phyloP scores from a whole-genome alignment of 2,113 vertebrate species.

The Cynoglossus semilaevis region DNA sequence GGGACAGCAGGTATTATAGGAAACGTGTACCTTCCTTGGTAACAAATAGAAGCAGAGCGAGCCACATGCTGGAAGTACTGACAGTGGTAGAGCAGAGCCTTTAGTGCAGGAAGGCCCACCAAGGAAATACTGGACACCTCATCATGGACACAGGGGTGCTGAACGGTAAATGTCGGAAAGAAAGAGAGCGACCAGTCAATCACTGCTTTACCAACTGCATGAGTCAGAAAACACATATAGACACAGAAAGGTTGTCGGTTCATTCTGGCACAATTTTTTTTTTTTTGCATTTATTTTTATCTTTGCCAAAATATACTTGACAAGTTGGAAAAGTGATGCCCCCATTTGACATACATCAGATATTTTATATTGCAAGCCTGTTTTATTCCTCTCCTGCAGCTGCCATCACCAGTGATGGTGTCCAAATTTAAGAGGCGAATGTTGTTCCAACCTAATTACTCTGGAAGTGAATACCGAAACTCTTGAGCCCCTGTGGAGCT shows the following conservation, averaged over 20 bases:
- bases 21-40: slow-evolving; percentile 79
- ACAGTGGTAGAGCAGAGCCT: slow-evolving; percentile 86
- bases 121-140: slow-evolving; percentile 87
- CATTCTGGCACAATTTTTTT: background rate
- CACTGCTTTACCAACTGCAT: background rate
- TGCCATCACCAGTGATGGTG: background rate
- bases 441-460: slow-evolving; percentile 24
- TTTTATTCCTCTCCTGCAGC: slow-evolving; percentile 7
- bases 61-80: slow-evolving; percentile 86
- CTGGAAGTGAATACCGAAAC: slow-evolving; percentile 9
- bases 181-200: background rate
- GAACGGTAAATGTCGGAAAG: slow-evolving; percentile 6
- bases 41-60: slow-evolving; percentile 81
- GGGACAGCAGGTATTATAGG: slow-evolving; percentile 52
- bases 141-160: slow-evolving; percentile 92
- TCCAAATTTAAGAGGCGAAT: slow-evolving; percentile 18
- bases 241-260: background rate
- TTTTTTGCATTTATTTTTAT: background rate
- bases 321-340: background rate
- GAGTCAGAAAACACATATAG: background rate
- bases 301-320: too few species aligned
- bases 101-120: slow-evolving; percentile 85
- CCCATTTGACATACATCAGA: slow-evolving; percentile 1
- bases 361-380: background rate
- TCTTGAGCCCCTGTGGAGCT: slow-evolving; percentile 8